Conservation (phyloP, 2,113 vertebrate species). For the Baryphthengus martii region DNA sequence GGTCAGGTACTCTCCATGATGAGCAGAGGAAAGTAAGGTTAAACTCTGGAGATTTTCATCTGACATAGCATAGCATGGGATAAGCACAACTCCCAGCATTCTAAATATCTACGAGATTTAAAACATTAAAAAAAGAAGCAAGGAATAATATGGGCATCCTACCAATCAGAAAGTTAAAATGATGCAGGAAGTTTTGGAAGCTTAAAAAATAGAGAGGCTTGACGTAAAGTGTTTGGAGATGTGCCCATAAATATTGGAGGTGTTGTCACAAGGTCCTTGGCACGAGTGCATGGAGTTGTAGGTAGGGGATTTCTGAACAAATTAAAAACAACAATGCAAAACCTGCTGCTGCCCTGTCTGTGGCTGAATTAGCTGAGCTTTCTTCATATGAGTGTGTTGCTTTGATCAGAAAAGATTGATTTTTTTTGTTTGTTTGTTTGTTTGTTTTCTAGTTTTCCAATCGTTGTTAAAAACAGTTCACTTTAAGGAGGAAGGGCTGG, state of each 20-base stretch:
- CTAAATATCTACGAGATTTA: neutral
- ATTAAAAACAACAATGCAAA: neutral
- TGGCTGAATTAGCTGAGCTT: neutral
- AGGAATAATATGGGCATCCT: neutral
- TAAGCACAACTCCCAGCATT: neutral
- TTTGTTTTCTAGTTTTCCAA: neutral
- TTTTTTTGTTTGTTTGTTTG: neutral
- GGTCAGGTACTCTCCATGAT: neutral
- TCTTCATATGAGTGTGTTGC: neutral
- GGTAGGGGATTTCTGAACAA: neutral
- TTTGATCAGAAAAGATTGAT: constrained; percentile 33
- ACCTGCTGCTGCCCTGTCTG: neutral
- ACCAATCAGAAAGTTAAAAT: neutral
- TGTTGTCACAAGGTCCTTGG: neutral
- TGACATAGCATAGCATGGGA: neutral
- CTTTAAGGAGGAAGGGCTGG: constrained; percentile 9
- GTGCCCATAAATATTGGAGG: neutral
- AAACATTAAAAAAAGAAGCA: neutral
- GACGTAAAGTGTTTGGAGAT: neutral
- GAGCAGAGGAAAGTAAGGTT: neutral
- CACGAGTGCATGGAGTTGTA: neutral
- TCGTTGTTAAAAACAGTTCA: neutral
- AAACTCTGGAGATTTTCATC: neutral
- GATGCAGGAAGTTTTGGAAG: neutral
- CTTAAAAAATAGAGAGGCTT: neutral